Base-by-base conservation (phyloP, 2,888 invertebrate species). In the Poecilus cupreus region DNA sequence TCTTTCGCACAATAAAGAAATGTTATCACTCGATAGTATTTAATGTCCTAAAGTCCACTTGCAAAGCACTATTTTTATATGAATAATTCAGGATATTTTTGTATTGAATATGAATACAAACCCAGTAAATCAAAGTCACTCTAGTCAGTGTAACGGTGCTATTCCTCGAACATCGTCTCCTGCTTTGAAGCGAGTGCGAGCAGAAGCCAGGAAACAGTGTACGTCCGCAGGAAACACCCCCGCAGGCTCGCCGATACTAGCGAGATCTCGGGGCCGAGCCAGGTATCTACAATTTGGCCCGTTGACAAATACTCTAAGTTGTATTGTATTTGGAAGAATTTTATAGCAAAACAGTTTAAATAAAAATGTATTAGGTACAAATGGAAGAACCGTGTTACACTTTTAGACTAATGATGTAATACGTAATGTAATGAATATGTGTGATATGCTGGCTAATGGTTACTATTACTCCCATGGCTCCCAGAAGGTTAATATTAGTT, bases 61-160 rank as follows among this genome's bases (percentile, higher is more conserved):
- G 2, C 8, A 20, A 70, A 39, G 43, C 70, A 72, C 43, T 72
- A 72, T 72, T 72, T 72, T 72, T 72, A 70, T 70, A 70, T 46
- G 13, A 46, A 46, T 13, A 2, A 32, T 32, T 32, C 32, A 5
- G 32, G 32, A 32, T 72, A 72, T 72, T 46, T 72, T 72, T 46
- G 22, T 43, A 46, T 11, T 24, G 24, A 43, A 32, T 37, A 68
- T 68, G n/a, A 68, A 68, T 37, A 37, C 22, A 5, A 13, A 64
- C 24, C 22, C 51, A 51, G 26, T 18, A 16, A 64, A n/a, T 46
- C 43, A 39, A 20, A 72, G 51, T 68, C 8, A 20, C 20, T 72
- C 80, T 51, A 70, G 54, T 54, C 70, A 54, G 39, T 72, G 80
- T 37, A 80, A 80, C 37, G 80, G 80, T 70, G 80, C 80, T 72